Percentiles rank a stretch among this genome's conserved stretches.
Conservation (phyloP, 2,113 vertebrate species). For the Sebastes fasciatus region DNA sequence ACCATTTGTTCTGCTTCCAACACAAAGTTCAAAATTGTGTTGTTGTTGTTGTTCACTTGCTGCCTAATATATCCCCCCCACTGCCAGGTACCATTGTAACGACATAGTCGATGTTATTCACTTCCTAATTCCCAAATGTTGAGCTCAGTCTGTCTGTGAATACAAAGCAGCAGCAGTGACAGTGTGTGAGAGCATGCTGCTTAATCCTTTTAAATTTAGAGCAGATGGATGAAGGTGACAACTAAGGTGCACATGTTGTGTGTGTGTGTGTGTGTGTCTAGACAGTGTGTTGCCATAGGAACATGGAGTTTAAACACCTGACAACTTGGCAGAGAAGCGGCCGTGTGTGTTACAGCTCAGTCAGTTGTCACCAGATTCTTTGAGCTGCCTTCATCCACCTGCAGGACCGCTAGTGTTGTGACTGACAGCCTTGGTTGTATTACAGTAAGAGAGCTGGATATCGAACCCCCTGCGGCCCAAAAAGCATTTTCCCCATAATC, state of each 20-base stretch:
- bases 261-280: neutral
- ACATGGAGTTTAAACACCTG: conserved; percentile 6
- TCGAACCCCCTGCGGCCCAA: too few relatives aligned
- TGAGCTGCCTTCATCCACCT: neutral
- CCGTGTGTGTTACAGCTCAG: neutral
- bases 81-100: too few relatives aligned
- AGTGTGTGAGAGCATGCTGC: conserved; percentile 12
- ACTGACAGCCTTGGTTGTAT: too few relatives aligned
- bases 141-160: neutral
- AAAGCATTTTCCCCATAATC: too few relatives aligned
- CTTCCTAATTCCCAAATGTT: too few relatives aligned
- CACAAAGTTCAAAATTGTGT: too few relatives aligned
- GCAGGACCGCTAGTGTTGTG: neutral
- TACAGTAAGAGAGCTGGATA: too few relatives aligned
- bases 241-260: neutral
- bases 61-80: too few relatives aligned
- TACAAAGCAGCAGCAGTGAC: neutral
- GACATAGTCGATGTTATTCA: too few relatives aligned
- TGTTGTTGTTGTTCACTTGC: too few relatives aligned
- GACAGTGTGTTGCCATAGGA: neutral
- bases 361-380: neutral
- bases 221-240: conserved; percentile 29
- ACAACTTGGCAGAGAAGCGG: neutral
- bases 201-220: conserved; percentile 39
- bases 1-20: too few relatives aligned